Percentiles rank a stretch among this genome's conserved stretches.
Evolutionary conservation across 2,113 vertebrate genomes (phyloP).

Genomic region (Mohoua ochrocephala): DNA sequence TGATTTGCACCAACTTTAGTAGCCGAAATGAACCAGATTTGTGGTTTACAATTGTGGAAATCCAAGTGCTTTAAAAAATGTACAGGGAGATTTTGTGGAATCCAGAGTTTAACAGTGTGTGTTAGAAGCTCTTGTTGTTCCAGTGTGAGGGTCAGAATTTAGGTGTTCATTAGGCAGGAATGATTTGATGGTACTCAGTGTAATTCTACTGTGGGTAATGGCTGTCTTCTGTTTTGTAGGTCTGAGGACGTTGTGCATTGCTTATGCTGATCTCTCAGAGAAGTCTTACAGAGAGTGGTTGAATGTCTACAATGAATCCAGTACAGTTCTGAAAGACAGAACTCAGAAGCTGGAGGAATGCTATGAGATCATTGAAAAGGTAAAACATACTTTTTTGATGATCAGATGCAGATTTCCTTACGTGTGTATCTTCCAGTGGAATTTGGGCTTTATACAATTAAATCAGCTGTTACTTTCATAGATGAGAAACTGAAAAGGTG

Average conservation of each 20-base stretch:
- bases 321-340: constrained; percentile 88
- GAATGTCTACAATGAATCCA: constrained; percentile 81
- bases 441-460: not conserved
- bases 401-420: not conserved
- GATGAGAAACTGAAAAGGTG: not conserved
- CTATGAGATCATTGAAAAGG: constrained; percentile 96
- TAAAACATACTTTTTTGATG: not conserved
- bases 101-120: not conserved
- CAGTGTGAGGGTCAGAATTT: not conserved
- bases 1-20: not conserved
- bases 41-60: not conserved
- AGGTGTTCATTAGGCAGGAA: fast-evolving
- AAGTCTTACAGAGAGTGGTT: constrained; percentile 85
- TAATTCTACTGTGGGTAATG: not conserved
- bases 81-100: not conserved
- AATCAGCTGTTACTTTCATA: not conserved
- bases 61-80: not conserved
- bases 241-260: constrained; percentile 91
- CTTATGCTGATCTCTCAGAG: constrained; percentile 91
- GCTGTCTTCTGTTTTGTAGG: constrained; percentile 67
- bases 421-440: fast-evolving
- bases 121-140: not conserved
- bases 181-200: not conserved
- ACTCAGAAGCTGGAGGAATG: constrained; percentile 89
- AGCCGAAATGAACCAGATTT: not conserved